Evolutionary conservation across 2,888 invertebrate species (phyloP).

Genomic region (Galerucella calmariensis): DNA sequence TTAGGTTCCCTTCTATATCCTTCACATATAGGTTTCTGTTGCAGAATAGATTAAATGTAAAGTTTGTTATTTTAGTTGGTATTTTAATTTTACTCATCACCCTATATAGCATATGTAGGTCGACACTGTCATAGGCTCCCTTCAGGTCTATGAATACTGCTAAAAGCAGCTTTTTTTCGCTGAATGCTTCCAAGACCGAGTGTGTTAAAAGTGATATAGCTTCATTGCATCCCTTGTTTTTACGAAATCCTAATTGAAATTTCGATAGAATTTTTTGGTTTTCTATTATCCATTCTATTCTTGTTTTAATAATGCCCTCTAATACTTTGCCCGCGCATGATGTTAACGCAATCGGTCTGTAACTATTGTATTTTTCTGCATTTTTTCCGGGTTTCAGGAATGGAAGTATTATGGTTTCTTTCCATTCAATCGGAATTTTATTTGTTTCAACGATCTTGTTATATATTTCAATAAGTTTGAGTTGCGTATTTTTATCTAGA

Average conservation of each 20-base stretch:
- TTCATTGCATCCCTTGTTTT: no score
- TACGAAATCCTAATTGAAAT: no score
- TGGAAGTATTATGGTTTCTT: neutral
- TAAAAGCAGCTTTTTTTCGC: neutral
- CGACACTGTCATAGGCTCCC: no score
- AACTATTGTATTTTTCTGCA: no score
- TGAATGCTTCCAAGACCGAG: neutral
- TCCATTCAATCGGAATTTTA: constrained; percentile 1
- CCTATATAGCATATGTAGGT: no score
- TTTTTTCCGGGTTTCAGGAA: neutral
- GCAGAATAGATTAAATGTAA: constrained; percentile 10
- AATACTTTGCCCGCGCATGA: no score
- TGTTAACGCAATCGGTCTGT: no score
- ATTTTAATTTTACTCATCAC: neutral
- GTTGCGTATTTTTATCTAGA: neutral
- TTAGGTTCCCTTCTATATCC: constrained; percentile 9
- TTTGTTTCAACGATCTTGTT: constrained; percentile 9
- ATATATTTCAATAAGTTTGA: neutral
- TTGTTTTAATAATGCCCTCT: no score
- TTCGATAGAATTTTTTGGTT: no score
- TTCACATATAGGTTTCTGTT: constrained; percentile 12
- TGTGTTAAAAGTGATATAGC: no score
- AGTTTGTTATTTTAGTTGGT: constrained; percentile 3
- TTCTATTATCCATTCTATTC: no score
- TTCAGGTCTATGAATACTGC: no score